Base-by-base conservation (phyloP, 2,888 invertebrate genomes). In the Leptinotarsa rubiginosa region DNA sequence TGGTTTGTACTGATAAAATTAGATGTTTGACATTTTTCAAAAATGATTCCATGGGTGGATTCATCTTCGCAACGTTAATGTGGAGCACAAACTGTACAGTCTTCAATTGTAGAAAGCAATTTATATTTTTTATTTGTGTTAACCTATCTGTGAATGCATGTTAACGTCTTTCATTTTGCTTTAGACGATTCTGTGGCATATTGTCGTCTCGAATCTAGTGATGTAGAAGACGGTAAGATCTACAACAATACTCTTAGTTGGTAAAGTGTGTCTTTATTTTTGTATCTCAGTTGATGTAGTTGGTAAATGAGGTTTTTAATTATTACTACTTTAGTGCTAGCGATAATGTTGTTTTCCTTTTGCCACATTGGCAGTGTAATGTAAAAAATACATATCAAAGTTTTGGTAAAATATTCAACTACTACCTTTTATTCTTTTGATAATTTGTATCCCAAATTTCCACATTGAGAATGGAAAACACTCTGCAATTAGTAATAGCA, bases 401-500 rank as follows among this genome's bases (percentile, higher is more conserved):
- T 18, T 22, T 56, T 22, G 15, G 5, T 50, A 5, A 50, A 50
- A 50, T 56, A 13, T 56, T 20, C 4, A 56, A 20, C 3, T 56
- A 56, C 22, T 15, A 13, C 13, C 20, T 22, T 56, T 56, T 18
- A 56, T 12, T 25, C 3, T 47, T 70, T 49, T 47, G n/a, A 65
- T 12, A 25, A 65, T 56, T 66, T 70, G 47, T 62, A 31, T 62
- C 41, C n/a, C 31, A 15, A 66, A 47, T 41, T 56, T 66, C 49
- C 49, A 13, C n/a, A 16, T 64, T 65, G 41, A 64, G 20, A 65
- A 65, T 49, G 59, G 56, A 62, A 72, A 74, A 69, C 49, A 73
- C 74, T 78, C 77, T 81, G 83, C 84, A 84, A 83, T 84, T 84
- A 83, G 83, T 84, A 83, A 77, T 83, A 83, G 82, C 81, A 82